Conservation (phyloP, 1,140 invertebrate species). For the Drosophila elegans region DNA sequence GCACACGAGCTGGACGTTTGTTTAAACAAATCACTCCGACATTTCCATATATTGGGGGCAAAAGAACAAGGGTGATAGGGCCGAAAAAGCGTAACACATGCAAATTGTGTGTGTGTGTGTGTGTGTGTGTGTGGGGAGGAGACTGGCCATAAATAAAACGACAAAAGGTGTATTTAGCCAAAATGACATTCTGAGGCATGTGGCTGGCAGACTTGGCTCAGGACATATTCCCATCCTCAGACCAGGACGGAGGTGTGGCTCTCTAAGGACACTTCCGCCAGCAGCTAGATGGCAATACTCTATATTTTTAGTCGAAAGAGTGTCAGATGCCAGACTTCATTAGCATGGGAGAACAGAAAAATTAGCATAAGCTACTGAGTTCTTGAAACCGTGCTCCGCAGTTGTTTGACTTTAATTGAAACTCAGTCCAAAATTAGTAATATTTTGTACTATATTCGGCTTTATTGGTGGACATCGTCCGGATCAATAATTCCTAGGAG, state of each 20-base stretch:
- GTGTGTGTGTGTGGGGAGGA: slow-evolving; percentile 17
- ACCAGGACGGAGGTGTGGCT: not conserved
- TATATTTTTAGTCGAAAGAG: too few relatives aligned
- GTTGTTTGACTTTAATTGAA: too few relatives aligned
- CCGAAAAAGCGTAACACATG: slow-evolving; percentile 17
- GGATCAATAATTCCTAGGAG: slow-evolving; percentile 9
- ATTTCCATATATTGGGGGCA: slow-evolving; percentile 6
- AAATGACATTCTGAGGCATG: slow-evolving; percentile 60
- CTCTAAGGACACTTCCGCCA: not conserved
- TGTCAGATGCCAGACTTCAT: too few relatives aligned
- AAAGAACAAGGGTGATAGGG: not conserved
- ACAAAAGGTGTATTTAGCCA: slow-evolving; percentile 69
- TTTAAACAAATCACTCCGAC: slow-evolving; percentile 73
- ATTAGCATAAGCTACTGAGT: too few relatives aligned
- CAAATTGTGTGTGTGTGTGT: slow-evolving; percentile 48
- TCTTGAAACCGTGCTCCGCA: too few relatives aligned
- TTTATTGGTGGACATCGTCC: too few relatives aligned
- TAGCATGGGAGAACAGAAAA: too few relatives aligned
- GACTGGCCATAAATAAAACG: slow-evolving; percentile 68
- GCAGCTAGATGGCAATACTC: not conserved
- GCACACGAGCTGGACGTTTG: slow-evolving; percentile 54
- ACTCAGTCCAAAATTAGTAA: too few relatives aligned
- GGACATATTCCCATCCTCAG: slow-evolving; percentile 9
- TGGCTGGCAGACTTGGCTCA: slow-evolving; percentile 31
- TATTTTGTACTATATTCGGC: too few relatives aligned